Base-by-base conservation (phyloP, 1,140 invertebrate genomes). In the Melanaphis sacchari region DNA sequence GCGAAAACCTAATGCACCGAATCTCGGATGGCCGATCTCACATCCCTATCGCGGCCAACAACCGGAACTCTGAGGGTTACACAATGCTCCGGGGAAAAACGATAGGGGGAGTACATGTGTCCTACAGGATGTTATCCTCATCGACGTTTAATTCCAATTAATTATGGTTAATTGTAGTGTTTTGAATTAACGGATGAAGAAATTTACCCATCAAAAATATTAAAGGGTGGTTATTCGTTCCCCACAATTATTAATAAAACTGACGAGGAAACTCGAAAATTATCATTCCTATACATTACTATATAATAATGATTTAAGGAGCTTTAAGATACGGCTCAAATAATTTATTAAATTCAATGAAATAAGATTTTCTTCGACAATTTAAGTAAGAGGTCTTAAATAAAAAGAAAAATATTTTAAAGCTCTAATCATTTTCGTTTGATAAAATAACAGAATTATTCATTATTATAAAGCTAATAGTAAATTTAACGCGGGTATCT, bases 121-220 rank as follows among this genome's bases (percentile, higher is more conserved):
- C 81, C 41, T 31, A 36, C 76, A 85, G 91, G 81, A 93, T 49
- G 91, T 54, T 81, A 40, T 84, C 76, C 15, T 91, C 91, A 84
- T 84, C 76, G 81, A 85, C 46, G 91, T 93, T 93, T 54, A 54
- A 93, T 93, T 85, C 81, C 91, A 54, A 93, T 93, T 93, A 93
- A 93, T 85, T 85, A 93, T 54, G 91, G 91, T 93, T 93, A 85
- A 93, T 85, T 85, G 91, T 49, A 82, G 81, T 54, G 15, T 52
- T 85, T 38, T 38, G 76, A 81, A 92, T 52, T 52, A 82, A 85
- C 76, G 66, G 76, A 93, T 41, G 76, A 49, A 49, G 36, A 84
- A 49, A 49, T 84, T 84, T 49, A 38, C 91, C 91, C 91, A 84
- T 84, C 43, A 40, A 92, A 92, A 92, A 52, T 84, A 92, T 91